A percentile compares a stretch with the other conserved stretches of the same genome.
phyloP scores from a whole-genome alignment of 2,113 vertebrate species.

The Calonectris borealis region DNA sequence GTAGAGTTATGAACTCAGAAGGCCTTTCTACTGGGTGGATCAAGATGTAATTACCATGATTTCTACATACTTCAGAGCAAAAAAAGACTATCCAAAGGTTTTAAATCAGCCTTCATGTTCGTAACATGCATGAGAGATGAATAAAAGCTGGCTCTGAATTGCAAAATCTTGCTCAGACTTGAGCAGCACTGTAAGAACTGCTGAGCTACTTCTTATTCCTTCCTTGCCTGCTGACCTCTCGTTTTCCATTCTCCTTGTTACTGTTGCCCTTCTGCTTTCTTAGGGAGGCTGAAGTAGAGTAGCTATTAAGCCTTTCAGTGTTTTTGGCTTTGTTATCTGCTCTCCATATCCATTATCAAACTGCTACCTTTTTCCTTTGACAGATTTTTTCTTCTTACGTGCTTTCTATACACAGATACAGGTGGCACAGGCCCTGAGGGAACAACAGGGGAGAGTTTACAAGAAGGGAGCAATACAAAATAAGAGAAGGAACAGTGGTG shows the following conservation, averaged over 20 bases:
- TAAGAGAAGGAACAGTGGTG: not conserved
- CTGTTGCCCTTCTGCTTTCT: not conserved
- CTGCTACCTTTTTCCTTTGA: constrained; percentile 18
- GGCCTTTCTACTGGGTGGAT: not conserved
- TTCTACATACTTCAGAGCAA: not conserved
- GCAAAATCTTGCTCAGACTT: not conserved
- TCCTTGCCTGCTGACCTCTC: not conserved
- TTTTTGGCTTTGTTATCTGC: not conserved
- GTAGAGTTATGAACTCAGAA: not conserved
- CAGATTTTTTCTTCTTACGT: constrained; percentile 5
- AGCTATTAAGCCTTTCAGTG: constrained; percentile 16
- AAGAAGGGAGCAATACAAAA: not conserved
- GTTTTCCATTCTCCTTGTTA: not conserved
- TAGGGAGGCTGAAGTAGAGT: not conserved
- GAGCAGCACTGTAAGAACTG: not conserved
- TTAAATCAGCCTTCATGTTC: not conserved
- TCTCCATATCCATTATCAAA: constrained; percentile 36
- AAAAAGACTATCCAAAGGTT: not conserved
- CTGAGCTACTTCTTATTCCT: not conserved
- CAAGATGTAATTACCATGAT: not conserved
- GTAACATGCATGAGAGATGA: not conserved
- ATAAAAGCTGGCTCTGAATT: not conserved
- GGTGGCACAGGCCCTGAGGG: not conserved
- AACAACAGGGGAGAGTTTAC: not conserved
- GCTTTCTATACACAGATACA: constrained; percentile 5